Evolutionary conservation across 2,113 vertebrate species (phyloP).

Genomic region (Semnornis frantzii): DNA sequence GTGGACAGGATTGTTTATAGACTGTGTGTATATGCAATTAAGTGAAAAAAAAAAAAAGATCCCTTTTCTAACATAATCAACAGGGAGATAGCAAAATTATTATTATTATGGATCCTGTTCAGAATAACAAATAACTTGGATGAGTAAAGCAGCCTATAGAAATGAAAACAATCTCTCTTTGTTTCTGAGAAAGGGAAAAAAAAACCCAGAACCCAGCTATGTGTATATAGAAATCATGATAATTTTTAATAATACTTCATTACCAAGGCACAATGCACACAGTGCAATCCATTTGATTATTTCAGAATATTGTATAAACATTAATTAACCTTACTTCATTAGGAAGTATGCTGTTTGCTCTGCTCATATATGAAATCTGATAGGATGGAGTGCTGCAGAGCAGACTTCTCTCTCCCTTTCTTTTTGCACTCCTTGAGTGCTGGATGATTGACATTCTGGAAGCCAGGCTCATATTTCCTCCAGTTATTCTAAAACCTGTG

Average conservation of each 20-base stretch:
- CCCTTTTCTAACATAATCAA: slow-evolving; percentile 17
- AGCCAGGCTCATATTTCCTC: neutral
- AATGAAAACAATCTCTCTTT: slow-evolving; percentile 10
- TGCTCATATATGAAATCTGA: neutral
- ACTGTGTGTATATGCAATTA: neutral
- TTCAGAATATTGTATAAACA: neutral
- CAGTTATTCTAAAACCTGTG: slow-evolving; percentile 16
- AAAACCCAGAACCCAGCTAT: neutral
- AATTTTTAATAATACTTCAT: neutral
- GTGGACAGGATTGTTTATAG: neutral
- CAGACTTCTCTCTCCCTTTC: neutral
- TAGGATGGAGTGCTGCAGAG: neutral
- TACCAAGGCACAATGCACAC: neutral
- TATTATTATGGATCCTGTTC: slow-evolving; percentile 28
- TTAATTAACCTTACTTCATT: neutral
- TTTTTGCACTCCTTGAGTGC: neutral
- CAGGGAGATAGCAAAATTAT: slow-evolving; percentile 39
- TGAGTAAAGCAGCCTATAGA: neutral
- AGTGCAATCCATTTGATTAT: neutral
- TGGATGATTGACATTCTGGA: neutral
- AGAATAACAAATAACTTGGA: slow-evolving; percentile 9
- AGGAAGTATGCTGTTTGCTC: neutral
- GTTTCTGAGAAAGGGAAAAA: neutral
- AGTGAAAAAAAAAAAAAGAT: neutral
- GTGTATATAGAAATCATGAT: neutral